These are phyloP conservation scores for Idaea aversata DNA, from an alignment of 2,888 invertebrate species.

Conservation along the genomic window DNA sequence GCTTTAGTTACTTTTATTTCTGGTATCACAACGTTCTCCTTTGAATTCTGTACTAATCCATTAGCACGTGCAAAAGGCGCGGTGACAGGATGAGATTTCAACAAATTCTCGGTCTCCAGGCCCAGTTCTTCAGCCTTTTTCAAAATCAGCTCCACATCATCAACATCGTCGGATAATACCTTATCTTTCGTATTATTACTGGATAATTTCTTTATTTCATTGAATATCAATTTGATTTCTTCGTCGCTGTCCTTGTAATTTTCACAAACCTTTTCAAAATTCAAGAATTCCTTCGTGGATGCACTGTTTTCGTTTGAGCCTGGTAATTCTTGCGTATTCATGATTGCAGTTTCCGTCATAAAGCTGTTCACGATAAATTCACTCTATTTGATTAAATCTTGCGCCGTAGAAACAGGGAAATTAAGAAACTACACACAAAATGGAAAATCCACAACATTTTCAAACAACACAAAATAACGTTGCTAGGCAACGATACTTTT, in stretches of 20 bases:
- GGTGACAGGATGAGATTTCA: slow-evolving; percentile 56
- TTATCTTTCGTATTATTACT: slow-evolving; percentile 45
- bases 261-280: slow-evolving; percentile 67
- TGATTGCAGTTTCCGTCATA: slow-evolving; percentile 49
- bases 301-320: slow-evolving; percentile 64
- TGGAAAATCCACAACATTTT: slow-evolving; percentile 11
- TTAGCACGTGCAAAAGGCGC: slow-evolving; percentile 25
- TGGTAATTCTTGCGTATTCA: slow-evolving; percentile 37
- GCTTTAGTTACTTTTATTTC: slow-evolving; percentile 67
- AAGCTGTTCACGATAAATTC: neutral
- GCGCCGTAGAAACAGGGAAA: neutral
- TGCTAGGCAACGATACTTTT: slow-evolving; percentile 12
- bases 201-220: slow-evolving; percentile 83
- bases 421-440: neutral
- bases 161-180: slow-evolving; percentile 53
- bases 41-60: slow-evolving; percentile 28
- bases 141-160: slow-evolving; percentile 69
- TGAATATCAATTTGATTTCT: slow-evolving; percentile 85
- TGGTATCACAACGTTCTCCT: slow-evolving; percentile 45
- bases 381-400: too few relatives aligned
- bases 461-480: slow-evolving; percentile 22
- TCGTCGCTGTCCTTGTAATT: slow-evolving; percentile 73
- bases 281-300: slow-evolving; percentile 67
- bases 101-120: slow-evolving; percentile 59
- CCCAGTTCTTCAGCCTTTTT: slow-evolving; percentile 70